Evolutionary conservation across 2,797 vertebrate genomes (phyloP).

Genomic region (Lophotriccus pileatus): DNA sequence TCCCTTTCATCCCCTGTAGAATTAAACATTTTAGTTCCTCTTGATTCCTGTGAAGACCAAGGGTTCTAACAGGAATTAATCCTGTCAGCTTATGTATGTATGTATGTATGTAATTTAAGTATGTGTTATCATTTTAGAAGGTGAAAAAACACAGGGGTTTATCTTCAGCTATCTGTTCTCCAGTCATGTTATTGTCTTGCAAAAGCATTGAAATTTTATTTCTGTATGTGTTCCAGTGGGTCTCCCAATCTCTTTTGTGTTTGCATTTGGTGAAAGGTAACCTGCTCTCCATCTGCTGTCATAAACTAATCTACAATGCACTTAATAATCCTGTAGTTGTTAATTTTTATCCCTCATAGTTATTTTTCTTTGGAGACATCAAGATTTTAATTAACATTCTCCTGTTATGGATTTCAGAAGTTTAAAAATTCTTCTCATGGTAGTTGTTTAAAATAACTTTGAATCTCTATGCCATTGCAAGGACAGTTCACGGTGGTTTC

Average conservation of each 20-base stretch:
- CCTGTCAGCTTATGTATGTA: neutral
- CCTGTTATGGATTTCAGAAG: neutral
- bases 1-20: neutral
- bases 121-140: neutral
- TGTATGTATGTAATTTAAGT: neutral
- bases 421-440: neutral
- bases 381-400: neutral
- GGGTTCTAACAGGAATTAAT: neutral
- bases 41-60: neutral
- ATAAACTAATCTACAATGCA: neutral
- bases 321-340: neutral
- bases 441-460: neutral
- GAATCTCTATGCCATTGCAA: neutral
- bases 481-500: neutral
- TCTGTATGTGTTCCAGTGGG: neutral
- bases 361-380: neutral
- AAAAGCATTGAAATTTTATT: neutral
- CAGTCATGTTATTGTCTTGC: neutral
- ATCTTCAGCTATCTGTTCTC: neutral
- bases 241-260: neutral
- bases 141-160: neutral
- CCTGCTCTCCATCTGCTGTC: neutral
- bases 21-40: neutral
- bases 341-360: neutral
- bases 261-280: neutral